Conservation (phyloP, 2,797 vertebrate genomes). For the Syngnathus rostellatus region DNA sequence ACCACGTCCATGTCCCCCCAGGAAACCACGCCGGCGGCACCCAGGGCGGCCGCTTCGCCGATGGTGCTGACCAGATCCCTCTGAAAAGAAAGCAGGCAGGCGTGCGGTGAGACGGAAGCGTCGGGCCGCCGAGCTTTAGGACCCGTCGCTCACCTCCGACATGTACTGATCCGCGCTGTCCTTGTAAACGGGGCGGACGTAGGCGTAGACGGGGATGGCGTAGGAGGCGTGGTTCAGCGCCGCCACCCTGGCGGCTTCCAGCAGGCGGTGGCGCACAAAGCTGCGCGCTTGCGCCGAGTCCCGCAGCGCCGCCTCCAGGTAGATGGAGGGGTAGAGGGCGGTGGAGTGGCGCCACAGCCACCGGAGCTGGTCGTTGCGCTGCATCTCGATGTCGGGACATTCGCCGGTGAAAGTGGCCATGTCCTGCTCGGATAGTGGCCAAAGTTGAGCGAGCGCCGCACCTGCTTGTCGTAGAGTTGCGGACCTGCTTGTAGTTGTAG, state of each 20-base stretch:
- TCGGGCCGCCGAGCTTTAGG: no score
- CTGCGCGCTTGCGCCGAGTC: conserved; percentile 51
- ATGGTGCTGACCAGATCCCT: conserved; percentile 74
- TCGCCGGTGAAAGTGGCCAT: conserved; percentile 58
- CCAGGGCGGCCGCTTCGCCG: conserved; percentile 75
- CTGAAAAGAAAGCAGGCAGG: conserved; percentile 41
- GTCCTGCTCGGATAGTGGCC: conserved; percentile 25
- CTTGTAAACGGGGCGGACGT: conserved; percentile 72
- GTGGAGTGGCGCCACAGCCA: conserved; percentile 79
- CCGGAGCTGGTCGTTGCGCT: conserved; percentile 67
- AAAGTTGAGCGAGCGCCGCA: neutral
- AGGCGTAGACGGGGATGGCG: conserved; percentile 73
- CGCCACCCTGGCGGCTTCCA: conserved; percentile 73
- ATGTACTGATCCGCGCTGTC: conserved; percentile 64
- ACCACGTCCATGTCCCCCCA: conserved; percentile 71
- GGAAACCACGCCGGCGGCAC: conserved; percentile 69
- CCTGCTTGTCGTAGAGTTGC: conserved; percentile 46
- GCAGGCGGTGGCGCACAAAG: conserved; percentile 71
- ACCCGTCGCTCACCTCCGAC: conserved; percentile 58
- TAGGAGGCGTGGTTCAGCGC: conserved; percentile 28
- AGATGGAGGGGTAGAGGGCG: conserved; percentile 76
- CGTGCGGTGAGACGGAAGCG: neutral
- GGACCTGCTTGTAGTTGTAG: conserved; percentile 58
- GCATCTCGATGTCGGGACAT: conserved; percentile 66
- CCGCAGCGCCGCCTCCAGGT: conserved; percentile 60